phyloP scores from a whole-genome alignment of 1,140 invertebrate genomes.

The Araneus ventricosus region DNA sequence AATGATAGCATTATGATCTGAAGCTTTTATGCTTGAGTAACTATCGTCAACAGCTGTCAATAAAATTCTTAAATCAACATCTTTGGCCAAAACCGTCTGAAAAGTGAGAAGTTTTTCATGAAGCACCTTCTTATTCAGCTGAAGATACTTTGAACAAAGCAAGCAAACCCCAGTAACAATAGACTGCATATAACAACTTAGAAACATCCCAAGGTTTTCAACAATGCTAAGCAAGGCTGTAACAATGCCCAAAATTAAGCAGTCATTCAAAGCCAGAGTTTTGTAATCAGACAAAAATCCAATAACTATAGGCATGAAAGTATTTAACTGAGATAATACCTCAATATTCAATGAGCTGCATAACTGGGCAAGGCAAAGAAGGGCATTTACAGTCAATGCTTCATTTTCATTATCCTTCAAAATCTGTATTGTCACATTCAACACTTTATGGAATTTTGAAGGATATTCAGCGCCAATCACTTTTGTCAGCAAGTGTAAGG shows the following conservation, averaged over 20 bases:
- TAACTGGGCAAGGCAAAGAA: slow-evolving; percentile 90
- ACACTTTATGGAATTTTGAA: slow-evolving; percentile 74
- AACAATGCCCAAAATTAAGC: slow-evolving; percentile 84
- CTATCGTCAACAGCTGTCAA: slow-evolving; percentile 86
- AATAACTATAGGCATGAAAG: slow-evolving; percentile 90
- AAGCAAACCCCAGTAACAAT: slow-evolving; percentile 82
- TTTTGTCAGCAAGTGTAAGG: slow-evolving; percentile 89
- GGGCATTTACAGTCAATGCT: slow-evolving; percentile 78
- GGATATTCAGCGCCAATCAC: slow-evolving; percentile 81
- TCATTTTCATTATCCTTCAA: slow-evolving; percentile 77
- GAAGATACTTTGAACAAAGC: slow-evolving; percentile 76
- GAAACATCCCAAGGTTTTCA: slow-evolving; percentile 88
- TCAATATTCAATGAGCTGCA: slow-evolving; percentile 85
- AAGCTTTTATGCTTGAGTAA: slow-evolving; percentile 84
- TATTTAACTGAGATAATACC: slow-evolving; percentile 86
- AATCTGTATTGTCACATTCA: slow-evolving; percentile 76
- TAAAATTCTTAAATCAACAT: slow-evolving; percentile 87
- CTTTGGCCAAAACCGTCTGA: slow-evolving; percentile 84
- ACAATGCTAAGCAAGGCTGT: slow-evolving; percentile 90
- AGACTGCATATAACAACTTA: slow-evolving; percentile 90
- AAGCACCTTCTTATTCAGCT: slow-evolving; percentile 76
- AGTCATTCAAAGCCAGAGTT: slow-evolving; percentile 80
- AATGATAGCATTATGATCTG: slow-evolving; percentile 83
- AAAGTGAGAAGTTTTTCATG: slow-evolving; percentile 80
- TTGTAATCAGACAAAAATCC: slow-evolving; percentile 54